Evolutionary conservation across 2,797 vertebrate species (phyloP).

Genomic region (Sorex maritimensis): DNA sequence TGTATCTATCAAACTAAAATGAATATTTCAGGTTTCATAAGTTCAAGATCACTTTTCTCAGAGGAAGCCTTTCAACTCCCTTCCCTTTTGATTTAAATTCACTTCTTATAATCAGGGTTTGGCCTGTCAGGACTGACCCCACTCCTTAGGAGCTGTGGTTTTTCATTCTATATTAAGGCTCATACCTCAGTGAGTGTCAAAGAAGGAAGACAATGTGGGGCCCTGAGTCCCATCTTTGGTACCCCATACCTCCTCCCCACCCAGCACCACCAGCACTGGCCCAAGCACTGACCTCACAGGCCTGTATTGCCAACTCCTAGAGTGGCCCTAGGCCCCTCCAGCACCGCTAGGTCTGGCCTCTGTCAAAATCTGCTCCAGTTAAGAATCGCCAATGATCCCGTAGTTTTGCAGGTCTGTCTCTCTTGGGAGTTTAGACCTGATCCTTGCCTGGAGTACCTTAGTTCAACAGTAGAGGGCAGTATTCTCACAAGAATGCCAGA

Average conservation of each 20-base stretch:
- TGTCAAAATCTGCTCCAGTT: not conserved
- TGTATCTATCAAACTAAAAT: not conserved
- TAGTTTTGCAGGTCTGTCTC: not conserved
- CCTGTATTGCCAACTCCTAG: no score
- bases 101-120: not conserved
- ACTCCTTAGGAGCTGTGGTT: not conserved
- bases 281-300: no score
- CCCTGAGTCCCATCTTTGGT: no score
- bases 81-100: not conserved
- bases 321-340: no score
- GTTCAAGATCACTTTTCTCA: not conserved
- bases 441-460: not conserved
- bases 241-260: no score
- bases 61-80: not conserved
- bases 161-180: no score
- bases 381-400: not conserved
- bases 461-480: not conserved
- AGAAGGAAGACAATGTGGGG: not conserved
- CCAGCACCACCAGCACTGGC: no score
- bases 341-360: no score
- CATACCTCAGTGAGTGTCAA: not conserved
- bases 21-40: not conserved
- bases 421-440: not conserved
- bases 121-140: not conserved
- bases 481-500: not conserved